phyloP scores from a whole-genome alignment of 2,113 vertebrate genomes.

The Spea bombifrons region DNA sequence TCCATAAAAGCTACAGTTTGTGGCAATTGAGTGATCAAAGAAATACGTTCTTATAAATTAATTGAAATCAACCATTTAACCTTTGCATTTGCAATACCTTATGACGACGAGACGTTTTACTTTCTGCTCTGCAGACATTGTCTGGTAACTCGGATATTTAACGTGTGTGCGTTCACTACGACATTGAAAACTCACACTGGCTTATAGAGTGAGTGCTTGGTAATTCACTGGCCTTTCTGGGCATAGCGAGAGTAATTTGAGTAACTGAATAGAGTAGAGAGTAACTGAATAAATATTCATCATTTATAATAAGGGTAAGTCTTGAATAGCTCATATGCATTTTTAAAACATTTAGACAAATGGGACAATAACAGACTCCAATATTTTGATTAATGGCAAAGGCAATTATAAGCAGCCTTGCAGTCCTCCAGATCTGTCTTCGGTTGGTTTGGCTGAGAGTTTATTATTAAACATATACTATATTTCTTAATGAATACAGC shows the following conservation, averaged over 20 bases:
- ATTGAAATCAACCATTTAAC: no score
- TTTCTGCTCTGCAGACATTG: no score
- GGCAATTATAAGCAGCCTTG: neutral
- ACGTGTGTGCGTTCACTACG: no score
- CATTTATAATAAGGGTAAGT: neutral
- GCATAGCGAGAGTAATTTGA: neutral
- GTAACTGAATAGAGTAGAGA: neutral
- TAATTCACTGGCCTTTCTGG: no score
- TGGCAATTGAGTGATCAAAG: no score
- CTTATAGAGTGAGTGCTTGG: no score
- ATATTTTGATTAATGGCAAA: neutral
- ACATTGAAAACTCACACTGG: no score
- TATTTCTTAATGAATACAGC: constrained; percentile 6
- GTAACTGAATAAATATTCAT: neutral
- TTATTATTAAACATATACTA: constrained; percentile 34
- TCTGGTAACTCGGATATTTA: no score
- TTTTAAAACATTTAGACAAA: neutral
- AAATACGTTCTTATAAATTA: no score
- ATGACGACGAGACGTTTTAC: no score
- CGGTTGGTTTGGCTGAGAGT: neutral
- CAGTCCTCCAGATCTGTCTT: constrained; percentile 1
- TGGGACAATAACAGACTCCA: neutral
- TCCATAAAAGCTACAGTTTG: no score
- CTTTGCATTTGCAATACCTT: no score
- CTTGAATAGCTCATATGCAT: neutral